phyloP scores from a whole-genome alignment of 1,140 invertebrate species.

The Chlorops oryzae region DNA sequence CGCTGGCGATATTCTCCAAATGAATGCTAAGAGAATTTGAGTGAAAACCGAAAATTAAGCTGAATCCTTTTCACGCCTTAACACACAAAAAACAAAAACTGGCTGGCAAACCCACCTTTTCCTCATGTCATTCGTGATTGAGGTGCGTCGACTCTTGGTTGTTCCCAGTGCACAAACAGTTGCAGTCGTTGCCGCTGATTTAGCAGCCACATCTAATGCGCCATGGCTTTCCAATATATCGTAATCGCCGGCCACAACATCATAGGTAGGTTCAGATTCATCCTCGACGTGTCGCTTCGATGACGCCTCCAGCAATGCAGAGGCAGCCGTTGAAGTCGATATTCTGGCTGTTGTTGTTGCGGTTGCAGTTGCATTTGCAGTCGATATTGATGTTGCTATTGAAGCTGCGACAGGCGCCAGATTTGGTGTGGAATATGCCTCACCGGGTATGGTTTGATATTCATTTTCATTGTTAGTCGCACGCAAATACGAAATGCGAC shows the following conservation, averaged over 20 bases:
- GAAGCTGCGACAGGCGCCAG: constrained; percentile 60
- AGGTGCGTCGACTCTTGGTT: constrained; percentile 31
- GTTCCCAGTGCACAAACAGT: constrained; percentile 1
- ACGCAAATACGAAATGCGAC: constrained; percentile 85
- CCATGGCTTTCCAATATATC: constrained; percentile 31
- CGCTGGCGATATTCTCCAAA: constrained; percentile 23
- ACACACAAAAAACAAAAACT: constrained; percentile 3
- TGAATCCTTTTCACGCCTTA: background rate
- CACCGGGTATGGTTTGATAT: constrained; percentile 43
- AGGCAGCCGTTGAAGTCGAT: constrained; percentile 9
- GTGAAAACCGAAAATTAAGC: background rate
- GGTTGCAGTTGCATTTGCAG: constrained; percentile 41
- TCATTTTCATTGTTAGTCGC: constrained; percentile 60
- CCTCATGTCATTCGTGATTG: constrained; percentile 40
- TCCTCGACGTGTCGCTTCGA: constrained; percentile 24
- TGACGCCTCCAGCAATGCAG: constrained; percentile 4
- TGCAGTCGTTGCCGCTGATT: background rate
- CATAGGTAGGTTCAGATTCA: constrained; percentile 42
- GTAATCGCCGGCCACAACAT: constrained; percentile 34
- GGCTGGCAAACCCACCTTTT: constrained; percentile 25
- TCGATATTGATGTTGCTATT: constrained; percentile 59
- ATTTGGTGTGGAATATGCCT: background rate
- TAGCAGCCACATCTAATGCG: background rate
- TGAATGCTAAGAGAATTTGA: constrained; percentile 28
- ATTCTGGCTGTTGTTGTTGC: constrained; percentile 9